Base-by-base conservation (phyloP, 2,113 vertebrate genomes). In the Todiramphus saurophagus region DNA sequence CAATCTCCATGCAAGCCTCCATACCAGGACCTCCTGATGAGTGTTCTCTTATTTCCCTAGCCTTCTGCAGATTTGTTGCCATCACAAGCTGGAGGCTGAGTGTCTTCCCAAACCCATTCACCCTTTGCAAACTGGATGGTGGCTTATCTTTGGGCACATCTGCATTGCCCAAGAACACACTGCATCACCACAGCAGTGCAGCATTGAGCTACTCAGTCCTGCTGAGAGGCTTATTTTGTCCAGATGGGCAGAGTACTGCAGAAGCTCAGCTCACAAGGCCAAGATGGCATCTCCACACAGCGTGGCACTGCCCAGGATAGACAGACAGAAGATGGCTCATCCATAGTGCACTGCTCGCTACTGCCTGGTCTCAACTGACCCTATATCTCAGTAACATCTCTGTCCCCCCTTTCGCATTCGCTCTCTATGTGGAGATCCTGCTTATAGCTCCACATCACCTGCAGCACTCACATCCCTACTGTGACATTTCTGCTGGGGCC, bases 401-500 rank as follows among this genome's bases (percentile, higher is more conserved):
- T 48, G n/a, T 37, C 1, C 13, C 18, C 14, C 27, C 25, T 59
- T 62, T 30, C 6, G 14, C 48, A 21, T 58, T 77, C 20, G 20
- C 21, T 23, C 6, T 60, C 27, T 48, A 0, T 11, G 27, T 63
- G 60, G 33, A 48, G 17, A 74, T 67, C 12, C 35, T 75, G 59
- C 27, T 64, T 48, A 16, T 56, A n/a, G 31, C 64, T 73, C 39
- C 51, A 19, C 8, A 21, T 13, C 35, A 56, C 4, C 75, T 83
- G 76, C 18, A 70, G 51, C 44, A 43, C 39, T 48, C 1, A 0
- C 27, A 82, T 46, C 27, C 13, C 20, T 58, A 19, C 56, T n/a
- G 21, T 0, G 0, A 31, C 1, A 0, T 30, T 92, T 78, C 66
- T 70, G n/a, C 50, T 55, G 44, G 4, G 7, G 24, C 55, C 46